phyloP scores from a whole-genome alignment of 1,140 invertebrate genomes.

The Drosophila lowei region DNA sequence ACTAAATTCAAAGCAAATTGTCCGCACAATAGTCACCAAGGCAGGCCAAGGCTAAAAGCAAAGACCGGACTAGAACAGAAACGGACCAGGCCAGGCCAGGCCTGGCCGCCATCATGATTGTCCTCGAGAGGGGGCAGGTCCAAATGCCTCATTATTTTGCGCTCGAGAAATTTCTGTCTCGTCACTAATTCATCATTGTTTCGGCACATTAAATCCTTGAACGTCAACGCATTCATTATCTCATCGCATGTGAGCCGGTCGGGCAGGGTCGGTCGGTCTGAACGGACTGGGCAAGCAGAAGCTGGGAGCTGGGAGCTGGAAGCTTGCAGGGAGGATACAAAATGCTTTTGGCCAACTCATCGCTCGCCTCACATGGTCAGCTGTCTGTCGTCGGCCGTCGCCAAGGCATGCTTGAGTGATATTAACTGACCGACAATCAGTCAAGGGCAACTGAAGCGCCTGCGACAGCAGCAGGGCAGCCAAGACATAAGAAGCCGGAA shows the following conservation, averaged over 20 bases:
- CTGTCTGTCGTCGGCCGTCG: conserved; percentile 58
- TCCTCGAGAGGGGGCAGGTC: conserved; percentile 30
- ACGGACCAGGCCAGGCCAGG: no score
- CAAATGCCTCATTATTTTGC: conserved; percentile 77
- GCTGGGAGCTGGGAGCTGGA: background rate
- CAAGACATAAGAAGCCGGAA: conserved; percentile 24
- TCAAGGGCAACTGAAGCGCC: conserved; percentile 58
- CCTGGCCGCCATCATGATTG: conserved; percentile 31
- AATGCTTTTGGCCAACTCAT: conserved; percentile 71
- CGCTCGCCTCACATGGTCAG: conserved; percentile 61
- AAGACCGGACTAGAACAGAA: conserved; percentile 14
- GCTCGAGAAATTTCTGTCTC: conserved; percentile 82
- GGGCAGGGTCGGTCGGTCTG: background rate
- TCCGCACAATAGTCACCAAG: conserved; percentile 52
- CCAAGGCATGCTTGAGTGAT: conserved; percentile 71
- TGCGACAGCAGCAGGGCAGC: conserved; percentile 11
- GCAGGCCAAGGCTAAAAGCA: conserved; percentile 20
- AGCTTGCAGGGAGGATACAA: background rate
- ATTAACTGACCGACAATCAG: conserved; percentile 81
- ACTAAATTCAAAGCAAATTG: conserved; percentile 81
- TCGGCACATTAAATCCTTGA: conserved; percentile 81
- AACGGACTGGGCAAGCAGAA: no score
- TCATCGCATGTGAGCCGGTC: conserved; percentile 50
- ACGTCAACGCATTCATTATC: conserved; percentile 82
- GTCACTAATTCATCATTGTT: conserved; percentile 82